Conservation (phyloP, 2,113 vertebrate genomes). For the Calidris pygmaea region DNA sequence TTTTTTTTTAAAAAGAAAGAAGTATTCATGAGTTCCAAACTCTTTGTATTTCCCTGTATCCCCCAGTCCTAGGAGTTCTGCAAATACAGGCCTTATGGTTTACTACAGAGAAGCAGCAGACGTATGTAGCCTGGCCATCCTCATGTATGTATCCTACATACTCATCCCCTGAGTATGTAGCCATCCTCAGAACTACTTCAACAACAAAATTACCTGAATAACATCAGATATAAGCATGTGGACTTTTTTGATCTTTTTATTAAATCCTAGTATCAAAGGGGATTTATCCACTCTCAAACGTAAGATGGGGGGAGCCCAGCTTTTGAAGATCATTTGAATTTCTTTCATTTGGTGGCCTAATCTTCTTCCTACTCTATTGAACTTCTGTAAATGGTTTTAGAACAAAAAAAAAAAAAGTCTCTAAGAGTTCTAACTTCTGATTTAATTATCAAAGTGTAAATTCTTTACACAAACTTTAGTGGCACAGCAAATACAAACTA, state of each 20-base stretch:
- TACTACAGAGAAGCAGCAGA: not conserved
- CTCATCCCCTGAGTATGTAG: no score
- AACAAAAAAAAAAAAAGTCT: not conserved
- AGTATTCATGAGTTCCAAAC: not conserved
- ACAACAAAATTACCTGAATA: not conserved
- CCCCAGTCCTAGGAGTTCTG: not conserved
- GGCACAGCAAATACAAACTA: not conserved
- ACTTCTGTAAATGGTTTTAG: constrained; percentile 10
- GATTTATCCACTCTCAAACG: constrained; percentile 13
- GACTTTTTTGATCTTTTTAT: constrained; percentile 14
- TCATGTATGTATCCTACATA: no score
- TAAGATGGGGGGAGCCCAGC: not conserved
- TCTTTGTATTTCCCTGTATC: not conserved
- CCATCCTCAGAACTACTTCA: not conserved
- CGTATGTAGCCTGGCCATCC: not conserved
- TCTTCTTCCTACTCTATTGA: constrained; percentile 11
- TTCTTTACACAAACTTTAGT: not conserved
- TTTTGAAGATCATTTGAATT: constrained; percentile 44
- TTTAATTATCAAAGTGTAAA: constrained; percentile 34
- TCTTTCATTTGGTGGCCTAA: constrained; percentile 22
- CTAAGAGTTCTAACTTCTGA: not conserved
- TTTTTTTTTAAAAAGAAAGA: not conserved
- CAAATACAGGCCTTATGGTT: not conserved
- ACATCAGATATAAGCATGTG: not conserved
- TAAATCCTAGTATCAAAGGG: constrained; percentile 36